Conservation (phyloP, 37 sponge, comb jelly and placozoan genomes). For the Bolinopsis microptera region DNA sequence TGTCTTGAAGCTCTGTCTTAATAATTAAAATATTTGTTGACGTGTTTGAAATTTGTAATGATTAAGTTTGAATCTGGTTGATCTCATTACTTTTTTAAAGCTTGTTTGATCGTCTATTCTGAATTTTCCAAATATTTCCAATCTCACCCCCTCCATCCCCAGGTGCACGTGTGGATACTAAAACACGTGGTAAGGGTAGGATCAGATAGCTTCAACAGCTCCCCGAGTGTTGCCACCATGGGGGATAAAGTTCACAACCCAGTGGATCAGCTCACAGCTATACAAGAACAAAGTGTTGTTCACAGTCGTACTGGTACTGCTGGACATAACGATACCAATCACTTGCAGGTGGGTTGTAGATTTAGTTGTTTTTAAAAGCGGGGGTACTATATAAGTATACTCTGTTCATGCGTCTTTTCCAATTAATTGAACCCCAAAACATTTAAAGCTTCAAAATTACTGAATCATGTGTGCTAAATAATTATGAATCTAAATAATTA, state of each 20-base stretch:
- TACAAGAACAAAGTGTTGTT: neutral
- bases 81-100: neutral
- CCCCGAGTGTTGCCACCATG: neutral
- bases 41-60: neutral
- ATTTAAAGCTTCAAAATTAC: no score
- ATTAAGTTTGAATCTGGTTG: neutral
- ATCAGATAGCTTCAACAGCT: neutral
- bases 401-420: neutral
- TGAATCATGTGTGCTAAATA: no score
- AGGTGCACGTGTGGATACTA: neutral
- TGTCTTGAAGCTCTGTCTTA: neutral
- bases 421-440: neutral
- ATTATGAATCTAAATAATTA: no score
- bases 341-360: neutral
- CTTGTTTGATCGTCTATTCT: no score
- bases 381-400: neutral
- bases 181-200: neutral
- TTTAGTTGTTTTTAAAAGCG: neutral
- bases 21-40: neutral
- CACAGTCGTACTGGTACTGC: no score
- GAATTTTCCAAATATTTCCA: no score
- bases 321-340: no score
- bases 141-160: neutral
- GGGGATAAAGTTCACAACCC: neutral
- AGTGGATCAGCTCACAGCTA: neutral